Conservation (phyloP, 2,797 vertebrate genomes). For the Myotis planiceps region DNA sequence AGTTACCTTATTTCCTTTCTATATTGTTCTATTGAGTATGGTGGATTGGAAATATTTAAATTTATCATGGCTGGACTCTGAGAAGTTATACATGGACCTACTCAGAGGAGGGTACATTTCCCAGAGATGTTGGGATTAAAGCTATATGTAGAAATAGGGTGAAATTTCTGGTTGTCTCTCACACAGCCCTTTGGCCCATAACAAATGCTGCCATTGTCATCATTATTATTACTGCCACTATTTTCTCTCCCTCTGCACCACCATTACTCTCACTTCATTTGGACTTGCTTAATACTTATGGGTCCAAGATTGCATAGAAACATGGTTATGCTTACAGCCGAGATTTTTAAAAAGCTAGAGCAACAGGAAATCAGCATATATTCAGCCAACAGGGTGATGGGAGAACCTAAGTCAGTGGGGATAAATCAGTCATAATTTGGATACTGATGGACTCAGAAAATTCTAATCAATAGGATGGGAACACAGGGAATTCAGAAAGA, state of each 20-base stretch:
- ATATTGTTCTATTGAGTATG: background rate
- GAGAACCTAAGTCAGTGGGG: background rate
- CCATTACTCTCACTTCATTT: constrained; percentile 59
- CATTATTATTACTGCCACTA: background rate
- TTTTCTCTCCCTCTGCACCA: background rate
- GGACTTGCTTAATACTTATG: background rate
- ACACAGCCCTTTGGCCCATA: background rate
- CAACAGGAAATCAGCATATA: background rate
- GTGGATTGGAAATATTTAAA: background rate
- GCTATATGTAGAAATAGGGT: background rate
- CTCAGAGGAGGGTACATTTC: background rate
- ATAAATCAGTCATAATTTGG: background rate
- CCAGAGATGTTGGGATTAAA: background rate
- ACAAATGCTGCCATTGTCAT: background rate
- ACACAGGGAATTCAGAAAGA: background rate
- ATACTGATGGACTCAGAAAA: background rate
- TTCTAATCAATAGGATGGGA: constrained; percentile 30
- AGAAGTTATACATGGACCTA: background rate
- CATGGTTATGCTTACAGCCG: background rate
- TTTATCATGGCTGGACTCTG: background rate
- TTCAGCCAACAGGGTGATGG: background rate
- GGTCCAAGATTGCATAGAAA: background rate
- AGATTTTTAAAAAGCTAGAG: background rate
- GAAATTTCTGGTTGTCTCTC: constrained; percentile 3
- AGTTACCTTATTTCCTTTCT: constrained; percentile 11